Base-by-base conservation (phyloP, 2,888 invertebrate species). In the Eustalomyia histrio region DNA sequence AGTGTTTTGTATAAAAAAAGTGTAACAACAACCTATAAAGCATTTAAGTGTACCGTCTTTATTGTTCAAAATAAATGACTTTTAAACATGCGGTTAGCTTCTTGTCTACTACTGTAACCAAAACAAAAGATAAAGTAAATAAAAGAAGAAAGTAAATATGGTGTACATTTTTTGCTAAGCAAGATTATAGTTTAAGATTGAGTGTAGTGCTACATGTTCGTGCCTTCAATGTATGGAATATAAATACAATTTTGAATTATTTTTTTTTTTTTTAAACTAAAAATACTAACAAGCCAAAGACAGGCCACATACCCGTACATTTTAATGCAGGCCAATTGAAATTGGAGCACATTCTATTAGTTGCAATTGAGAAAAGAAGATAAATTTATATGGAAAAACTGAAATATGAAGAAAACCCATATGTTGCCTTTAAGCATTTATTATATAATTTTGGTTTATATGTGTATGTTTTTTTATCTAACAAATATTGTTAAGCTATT, bases 301-400 rank as follows among this genome's bases (percentile, higher is more conserved):
- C 33, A 35, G 2, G 33, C 64, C 21, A 52, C n/a, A 24, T 10
- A n/a, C 12, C 3, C 29, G 29, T 29, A 17, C 29, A 29, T 29
- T 29, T 9, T n/a, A n/a, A 69, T 52, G 35, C 60, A 64, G 50
- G 43, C 63, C 76, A 80, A 73, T 78, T 61, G 65, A 74, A 81
- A 74, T 57, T 78, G 74, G 81, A 78, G 78, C 81, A 78, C 60
- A 81, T 78, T 81, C 81, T 81, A 76, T 64, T 24, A 33, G 7
- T 1, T 29, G 7, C 29, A 39, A 71, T 1, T 17, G 18, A 61
- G 21, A 16, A 16, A 16, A 67, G 63, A 50, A 52, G 33, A 47
- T 43, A 29, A 29, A 21, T 21, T 21, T 21, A 21, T 21, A 21
- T 21, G 3, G 29, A 29, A 29, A 29, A 29, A 29, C 3, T 29